These are phyloP conservation scores for Meganola albula DNA, from an alignment of 2,888 invertebrate species.

Conservation along the genomic window DNA sequence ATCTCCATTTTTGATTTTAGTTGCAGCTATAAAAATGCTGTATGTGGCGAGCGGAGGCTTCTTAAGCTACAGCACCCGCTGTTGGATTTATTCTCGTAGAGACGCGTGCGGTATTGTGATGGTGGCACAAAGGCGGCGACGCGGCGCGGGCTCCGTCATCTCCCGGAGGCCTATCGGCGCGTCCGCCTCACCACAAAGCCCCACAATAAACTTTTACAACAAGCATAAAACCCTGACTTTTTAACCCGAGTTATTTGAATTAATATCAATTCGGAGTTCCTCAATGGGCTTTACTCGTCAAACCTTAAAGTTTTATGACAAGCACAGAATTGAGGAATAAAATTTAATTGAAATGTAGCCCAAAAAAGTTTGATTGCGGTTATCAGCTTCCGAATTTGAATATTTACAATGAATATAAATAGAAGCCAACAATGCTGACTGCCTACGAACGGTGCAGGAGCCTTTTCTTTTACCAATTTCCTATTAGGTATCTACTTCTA, in stretches of 20 bases:
- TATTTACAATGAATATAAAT: slow-evolving; percentile 66
- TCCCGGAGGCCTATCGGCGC: slow-evolving; percentile 63
- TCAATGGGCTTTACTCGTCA: slow-evolving; percentile 78
- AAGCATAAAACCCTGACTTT: slow-evolving; percentile 76
- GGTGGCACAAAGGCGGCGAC: slow-evolving; percentile 32
- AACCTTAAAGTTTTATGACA: slow-evolving; percentile 76
- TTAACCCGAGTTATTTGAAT: slow-evolving; percentile 78
- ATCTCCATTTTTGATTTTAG: slow-evolving; percentile 21
- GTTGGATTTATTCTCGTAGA: slow-evolving; percentile 27
- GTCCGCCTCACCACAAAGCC: slow-evolving; percentile 75
- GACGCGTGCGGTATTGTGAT: slow-evolving; percentile 33
- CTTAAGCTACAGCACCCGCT: slow-evolving; percentile 21
- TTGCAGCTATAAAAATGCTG: slow-evolving; percentile 25
- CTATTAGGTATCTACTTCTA: no score
- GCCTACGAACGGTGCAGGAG: no score
- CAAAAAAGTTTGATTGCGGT: slow-evolving; percentile 73
- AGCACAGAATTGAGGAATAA: slow-evolving; percentile 74
- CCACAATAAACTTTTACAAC: slow-evolving; percentile 76
- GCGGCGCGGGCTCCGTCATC: slow-evolving; percentile 53
- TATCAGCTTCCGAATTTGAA: slow-evolving; percentile 77
- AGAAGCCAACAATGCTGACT: slow-evolving; percentile 17
- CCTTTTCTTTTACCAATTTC: no score
- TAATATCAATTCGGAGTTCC: slow-evolving; percentile 77
- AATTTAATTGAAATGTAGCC: slow-evolving; percentile 77
- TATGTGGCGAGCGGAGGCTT: slow-evolving; percentile 26